Conservation (phyloP, 2,888 invertebrate species). For the Nomada hirtipes region DNA sequence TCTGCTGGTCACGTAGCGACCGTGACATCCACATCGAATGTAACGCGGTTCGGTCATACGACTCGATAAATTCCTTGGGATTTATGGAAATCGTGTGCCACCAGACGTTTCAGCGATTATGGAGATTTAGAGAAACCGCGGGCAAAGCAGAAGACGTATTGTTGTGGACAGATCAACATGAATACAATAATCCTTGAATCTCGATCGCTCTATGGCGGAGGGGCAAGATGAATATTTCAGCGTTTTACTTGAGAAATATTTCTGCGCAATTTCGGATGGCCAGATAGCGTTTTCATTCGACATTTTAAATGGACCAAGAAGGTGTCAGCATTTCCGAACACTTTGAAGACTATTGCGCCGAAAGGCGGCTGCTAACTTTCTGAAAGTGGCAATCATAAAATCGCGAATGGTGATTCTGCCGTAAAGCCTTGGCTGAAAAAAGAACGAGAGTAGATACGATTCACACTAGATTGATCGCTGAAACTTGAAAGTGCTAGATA, state of each 20-base stretch:
- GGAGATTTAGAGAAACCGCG: not conserved
- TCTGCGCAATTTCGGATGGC: too few relatives aligned
- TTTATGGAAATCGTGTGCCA: constrained; percentile 21
- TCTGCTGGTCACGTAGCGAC: constrained; percentile 28
- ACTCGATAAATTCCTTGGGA: constrained; percentile 37
- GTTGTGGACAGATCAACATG: not conserved
- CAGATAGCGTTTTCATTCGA: not conserved
- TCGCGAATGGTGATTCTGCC: not conserved
- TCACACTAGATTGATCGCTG: not conserved
- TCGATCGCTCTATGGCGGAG: not conserved
- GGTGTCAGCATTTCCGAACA: too few relatives aligned
- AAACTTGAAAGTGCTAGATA: constrained; percentile 15
- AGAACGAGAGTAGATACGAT: not conserved
- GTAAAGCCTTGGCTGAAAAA: not conserved
- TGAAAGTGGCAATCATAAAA: too few relatives aligned
- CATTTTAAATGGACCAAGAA: not conserved
- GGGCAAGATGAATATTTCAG: not conserved
- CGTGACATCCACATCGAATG: not conserved
- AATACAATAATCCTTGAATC: not conserved
- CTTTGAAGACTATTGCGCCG: too few relatives aligned
- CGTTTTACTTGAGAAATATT: not conserved
- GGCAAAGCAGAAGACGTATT: not conserved
- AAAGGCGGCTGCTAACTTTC: not conserved
- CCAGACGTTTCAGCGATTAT: constrained; percentile 10
- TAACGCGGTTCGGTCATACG: constrained; percentile 26